These are phyloP conservation scores for Paedocypris sp. DNA, from an alignment of 2,113 vertebrate species.

Conservation along the genomic window DNA sequence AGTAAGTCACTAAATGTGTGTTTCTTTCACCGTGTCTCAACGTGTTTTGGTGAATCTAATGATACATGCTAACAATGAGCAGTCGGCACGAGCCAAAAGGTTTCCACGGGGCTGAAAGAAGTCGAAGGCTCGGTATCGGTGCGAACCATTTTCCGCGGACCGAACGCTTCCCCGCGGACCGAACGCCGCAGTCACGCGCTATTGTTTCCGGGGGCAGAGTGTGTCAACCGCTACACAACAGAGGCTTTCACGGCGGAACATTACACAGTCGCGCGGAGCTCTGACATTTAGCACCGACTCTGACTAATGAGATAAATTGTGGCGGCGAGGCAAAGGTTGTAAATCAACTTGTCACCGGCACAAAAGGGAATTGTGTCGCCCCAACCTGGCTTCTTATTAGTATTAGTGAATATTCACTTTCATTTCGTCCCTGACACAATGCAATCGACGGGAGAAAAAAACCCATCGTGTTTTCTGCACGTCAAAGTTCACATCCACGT, in stretches of 20 bases:
- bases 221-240: background rate
- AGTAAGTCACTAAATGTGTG: too few species aligned
- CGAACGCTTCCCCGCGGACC: too few species aligned
- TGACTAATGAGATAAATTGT: constrained; percentile 41
- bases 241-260: constrained; percentile 20
- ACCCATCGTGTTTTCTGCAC: too few species aligned
- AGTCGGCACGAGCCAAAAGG: too few species aligned
- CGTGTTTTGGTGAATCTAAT: too few species aligned
- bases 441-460: too few species aligned
- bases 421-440: constrained; percentile 9
- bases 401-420: constrained; percentile 29
- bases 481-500: too few species aligned
- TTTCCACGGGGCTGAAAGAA: too few species aligned
- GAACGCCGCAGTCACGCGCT: background rate
- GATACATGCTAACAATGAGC: too few species aligned
- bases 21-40: too few species aligned
- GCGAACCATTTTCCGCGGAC: too few species aligned
- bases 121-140: too few species aligned
- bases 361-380: constrained; percentile 2
- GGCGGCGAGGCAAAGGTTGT: constrained; percentile 25
- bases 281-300: constrained; percentile 38
- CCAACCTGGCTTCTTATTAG: constrained; percentile 3
- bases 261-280: constrained; percentile 18
- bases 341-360: constrained; percentile 33
- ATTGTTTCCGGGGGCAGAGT: background rate